phyloP scores from a whole-genome alignment of 2,888 invertebrate genomes.

The Rapana venosa region DNA sequence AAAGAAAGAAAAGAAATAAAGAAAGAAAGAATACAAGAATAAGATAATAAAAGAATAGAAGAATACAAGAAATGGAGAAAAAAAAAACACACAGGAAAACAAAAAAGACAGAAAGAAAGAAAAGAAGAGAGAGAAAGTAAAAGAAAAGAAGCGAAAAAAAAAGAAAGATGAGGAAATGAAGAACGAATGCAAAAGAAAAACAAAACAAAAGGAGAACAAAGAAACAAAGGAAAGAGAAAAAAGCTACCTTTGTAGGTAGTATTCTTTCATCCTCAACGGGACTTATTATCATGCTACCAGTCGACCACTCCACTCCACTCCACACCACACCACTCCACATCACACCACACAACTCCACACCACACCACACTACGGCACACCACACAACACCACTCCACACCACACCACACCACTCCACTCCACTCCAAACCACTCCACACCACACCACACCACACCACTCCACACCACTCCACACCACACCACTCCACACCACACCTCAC shows the following conservation, averaged over 20 bases:
- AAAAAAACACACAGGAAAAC: background rate
- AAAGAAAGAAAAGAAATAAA: background rate
- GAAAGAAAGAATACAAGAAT: background rate
- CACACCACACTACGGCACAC: background rate
- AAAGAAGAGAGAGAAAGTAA: too few relatives aligned
- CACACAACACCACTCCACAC: background rate
- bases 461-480: background rate
- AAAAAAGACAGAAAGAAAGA: background rate
- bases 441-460: background rate
- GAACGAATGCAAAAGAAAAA: too few relatives aligned
- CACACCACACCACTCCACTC: background rate
- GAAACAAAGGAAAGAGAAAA: too few relatives aligned
- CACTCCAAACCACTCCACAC: background rate
- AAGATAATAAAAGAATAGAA: background rate
- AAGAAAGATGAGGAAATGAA: too few relatives aligned
- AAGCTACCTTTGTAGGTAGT: too few relatives aligned
- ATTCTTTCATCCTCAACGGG: too few relatives aligned
- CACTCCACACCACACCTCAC: background rate
- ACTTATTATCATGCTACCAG: too few relatives aligned
- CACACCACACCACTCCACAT: background rate
- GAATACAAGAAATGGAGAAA: background rate
- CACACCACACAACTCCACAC: background rate
- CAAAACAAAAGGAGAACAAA: too few relatives aligned
- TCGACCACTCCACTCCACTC: too few relatives aligned
- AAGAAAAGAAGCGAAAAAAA: too few relatives aligned